Conservation (phyloP, 2,113 vertebrate species). For the Phalacrocorax brasilianus region DNA sequence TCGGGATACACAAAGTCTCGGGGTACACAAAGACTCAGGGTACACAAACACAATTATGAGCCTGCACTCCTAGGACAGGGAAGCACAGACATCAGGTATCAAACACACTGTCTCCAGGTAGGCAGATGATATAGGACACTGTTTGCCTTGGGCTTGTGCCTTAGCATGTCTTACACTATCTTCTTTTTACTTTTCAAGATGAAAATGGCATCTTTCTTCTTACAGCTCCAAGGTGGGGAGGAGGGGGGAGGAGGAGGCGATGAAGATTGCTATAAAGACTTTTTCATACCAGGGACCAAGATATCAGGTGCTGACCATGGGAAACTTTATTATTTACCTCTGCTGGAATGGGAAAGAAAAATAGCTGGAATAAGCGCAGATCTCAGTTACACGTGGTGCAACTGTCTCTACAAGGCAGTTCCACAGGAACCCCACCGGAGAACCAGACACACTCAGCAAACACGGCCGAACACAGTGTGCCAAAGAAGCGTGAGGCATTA, state of each 20-base stretch:
- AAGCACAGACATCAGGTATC: not conserved
- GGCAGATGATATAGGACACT: not conserved
- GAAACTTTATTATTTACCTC: constrained; percentile 6
- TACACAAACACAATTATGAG: not conserved
- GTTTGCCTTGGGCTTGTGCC: not conserved
- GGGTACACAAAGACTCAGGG: not conserved
- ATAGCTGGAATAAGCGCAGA: not conserved
- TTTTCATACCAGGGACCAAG: not conserved
- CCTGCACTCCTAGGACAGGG: not conserved
- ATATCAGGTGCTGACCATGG: not conserved
- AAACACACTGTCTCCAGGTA: not conserved
- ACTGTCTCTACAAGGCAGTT: not conserved
- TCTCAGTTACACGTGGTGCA: rapidly evolving
- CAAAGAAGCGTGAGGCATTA: not conserved
- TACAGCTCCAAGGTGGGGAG: not conserved
- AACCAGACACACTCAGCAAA: not conserved
- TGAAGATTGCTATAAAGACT: not conserved
- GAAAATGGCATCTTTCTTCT: not conserved
- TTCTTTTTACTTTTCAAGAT: not conserved
- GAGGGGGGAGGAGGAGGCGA: not conserved
- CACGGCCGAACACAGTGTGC: not conserved
- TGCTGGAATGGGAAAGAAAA: not conserved
- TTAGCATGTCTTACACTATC: not conserved
- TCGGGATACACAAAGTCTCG: not conserved
- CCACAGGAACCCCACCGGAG: not conserved